Evolutionary conservation across 2,888 invertebrate species (phyloP).

Genomic region (Synanthedon vespiformis): DNA sequence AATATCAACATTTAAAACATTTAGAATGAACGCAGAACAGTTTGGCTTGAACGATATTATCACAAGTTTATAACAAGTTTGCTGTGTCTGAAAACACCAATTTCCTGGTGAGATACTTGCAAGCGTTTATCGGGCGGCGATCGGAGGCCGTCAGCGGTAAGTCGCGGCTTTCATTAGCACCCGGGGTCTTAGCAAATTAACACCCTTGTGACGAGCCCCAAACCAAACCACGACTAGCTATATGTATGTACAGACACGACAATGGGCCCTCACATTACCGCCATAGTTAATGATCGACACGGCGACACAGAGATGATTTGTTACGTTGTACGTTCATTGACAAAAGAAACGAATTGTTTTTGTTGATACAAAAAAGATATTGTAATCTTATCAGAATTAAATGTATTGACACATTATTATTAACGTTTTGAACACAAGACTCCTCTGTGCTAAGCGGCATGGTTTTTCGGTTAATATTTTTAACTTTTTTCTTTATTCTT

Average conservation of each 20-base stretch:
- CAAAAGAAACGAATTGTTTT: too few relatives aligned
- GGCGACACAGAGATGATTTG: slow-evolving; percentile 4
- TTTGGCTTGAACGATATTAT: slow-evolving; percentile 22
- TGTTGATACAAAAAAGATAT: too few relatives aligned
- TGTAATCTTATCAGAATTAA: too few relatives aligned
- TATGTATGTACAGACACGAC: slow-evolving; percentile 4
- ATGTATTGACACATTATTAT: too few relatives aligned
- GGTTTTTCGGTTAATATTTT: too few relatives aligned
- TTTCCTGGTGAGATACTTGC: slow-evolving; percentile 59
- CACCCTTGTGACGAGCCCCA: slow-evolving; percentile 43
- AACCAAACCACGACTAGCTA: neutral
- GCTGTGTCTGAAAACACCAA: slow-evolving; percentile 50
- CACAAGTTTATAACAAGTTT: slow-evolving; percentile 28
- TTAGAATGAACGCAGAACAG: neutral
- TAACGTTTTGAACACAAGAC: too few relatives aligned
- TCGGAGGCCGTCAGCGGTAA: slow-evolving; percentile 44
- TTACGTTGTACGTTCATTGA: neutral
- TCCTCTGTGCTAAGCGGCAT: too few relatives aligned
- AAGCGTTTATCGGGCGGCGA: slow-evolving; percentile 50
- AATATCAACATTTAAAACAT: too few relatives aligned
- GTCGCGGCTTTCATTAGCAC: slow-evolving; percentile 62
- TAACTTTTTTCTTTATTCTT: too few relatives aligned
- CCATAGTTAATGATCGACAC: slow-evolving; percentile 6
- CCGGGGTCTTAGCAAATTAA: slow-evolving; percentile 60
- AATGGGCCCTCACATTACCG: slow-evolving; percentile 29